A percentile compares a stretch with the other conserved stretches of the same genome.
phyloP scores from a whole-genome alignment of 2,797 vertebrate species.

The Epinephelus malabaricus region DNA sequence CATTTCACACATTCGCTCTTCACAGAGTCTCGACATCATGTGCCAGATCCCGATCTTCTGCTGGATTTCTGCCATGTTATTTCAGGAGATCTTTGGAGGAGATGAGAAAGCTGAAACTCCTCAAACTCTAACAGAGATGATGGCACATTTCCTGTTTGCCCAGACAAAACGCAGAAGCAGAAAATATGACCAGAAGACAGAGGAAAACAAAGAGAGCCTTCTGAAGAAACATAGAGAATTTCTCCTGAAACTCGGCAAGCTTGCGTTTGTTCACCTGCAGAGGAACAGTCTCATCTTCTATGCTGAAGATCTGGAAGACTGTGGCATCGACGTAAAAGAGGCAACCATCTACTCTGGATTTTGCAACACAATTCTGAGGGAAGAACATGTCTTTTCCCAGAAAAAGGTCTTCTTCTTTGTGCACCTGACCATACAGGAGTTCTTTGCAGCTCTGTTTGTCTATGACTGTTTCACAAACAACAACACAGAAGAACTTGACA shows the following conservation, averaged over 20 bases:
- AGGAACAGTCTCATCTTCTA: too few species aligned
- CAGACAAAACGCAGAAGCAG: slow-evolving; percentile 48
- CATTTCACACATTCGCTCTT: slow-evolving; percentile 39
- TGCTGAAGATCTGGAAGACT: too few species aligned
- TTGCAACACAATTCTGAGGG: slow-evolving; percentile 27
- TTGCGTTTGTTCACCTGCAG: too few species aligned
- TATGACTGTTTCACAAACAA: slow-evolving; percentile 59
- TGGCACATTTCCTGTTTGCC: slow-evolving; percentile 44
- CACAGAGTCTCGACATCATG: slow-evolving; percentile 62
- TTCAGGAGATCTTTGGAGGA: slow-evolving; percentile 49
- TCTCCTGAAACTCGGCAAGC: too few species aligned
- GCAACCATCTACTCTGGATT: slow-evolving; percentile 52
- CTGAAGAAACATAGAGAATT: too few species aligned
- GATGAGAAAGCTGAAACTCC: not conserved
- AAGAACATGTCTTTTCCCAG: slow-evolving; percentile 24
- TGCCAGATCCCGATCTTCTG: slow-evolving; percentile 77
- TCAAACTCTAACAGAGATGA: slow-evolving; percentile 73
- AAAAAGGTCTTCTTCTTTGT: slow-evolving; percentile 66
- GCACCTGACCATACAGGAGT: slow-evolving; percentile 74
- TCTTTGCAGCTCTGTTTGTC: slow-evolving; percentile 68
- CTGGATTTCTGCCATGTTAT: slow-evolving; percentile 66
- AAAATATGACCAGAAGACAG: slow-evolving; percentile 22
- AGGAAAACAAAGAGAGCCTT: too few species aligned
- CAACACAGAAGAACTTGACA: not conserved
- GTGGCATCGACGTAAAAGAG: slow-evolving; percentile 27